Evolutionary conservation across 2,888 invertebrate species (phyloP).

Genomic region (Orchesellides sinensis): DNA sequence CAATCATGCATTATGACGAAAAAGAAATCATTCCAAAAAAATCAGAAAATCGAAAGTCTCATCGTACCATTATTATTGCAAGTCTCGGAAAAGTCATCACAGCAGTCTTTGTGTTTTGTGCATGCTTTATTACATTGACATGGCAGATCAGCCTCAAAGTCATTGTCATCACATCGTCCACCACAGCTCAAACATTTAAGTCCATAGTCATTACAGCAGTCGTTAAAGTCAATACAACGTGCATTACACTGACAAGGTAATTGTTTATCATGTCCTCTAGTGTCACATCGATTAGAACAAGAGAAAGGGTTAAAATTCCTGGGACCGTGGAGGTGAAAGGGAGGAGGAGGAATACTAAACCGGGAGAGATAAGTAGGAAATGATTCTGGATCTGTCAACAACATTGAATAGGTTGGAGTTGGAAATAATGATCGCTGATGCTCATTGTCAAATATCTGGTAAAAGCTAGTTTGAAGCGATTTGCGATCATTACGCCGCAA

Average conservation of each 20-base stretch:
- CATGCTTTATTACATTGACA: constrained; percentile 73
- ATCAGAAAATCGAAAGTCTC: too few relatives aligned
- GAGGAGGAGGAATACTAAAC: neutral
- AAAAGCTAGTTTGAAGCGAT: neutral
- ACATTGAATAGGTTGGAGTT: too few relatives aligned
- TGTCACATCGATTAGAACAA: constrained; percentile 49
- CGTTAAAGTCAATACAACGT: constrained; percentile 66
- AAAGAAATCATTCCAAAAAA: too few relatives aligned
- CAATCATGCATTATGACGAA: too few relatives aligned
- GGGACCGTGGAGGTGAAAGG: neutral
- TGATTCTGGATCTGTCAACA: neutral
- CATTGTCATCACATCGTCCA: constrained; percentile 56
- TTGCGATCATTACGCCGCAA: too few relatives aligned
- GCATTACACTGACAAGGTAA: constrained; percentile 71
- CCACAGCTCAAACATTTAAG: constrained; percentile 64
- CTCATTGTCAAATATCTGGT: neutral
- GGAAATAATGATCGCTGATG: too few relatives aligned
- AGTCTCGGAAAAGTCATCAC: constrained; percentile 55
- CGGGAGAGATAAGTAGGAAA: neutral
- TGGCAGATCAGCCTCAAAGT: constrained; percentile 57
- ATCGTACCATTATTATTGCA: too few relatives aligned
- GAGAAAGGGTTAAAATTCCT: constrained; percentile 32
- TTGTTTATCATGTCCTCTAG: constrained; percentile 27
- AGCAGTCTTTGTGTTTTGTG: constrained; percentile 65
- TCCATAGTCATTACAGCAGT: constrained; percentile 71